phyloP scores from a whole-genome alignment of 2,888 invertebrate species.

The Caenorhabditis afra region DNA sequence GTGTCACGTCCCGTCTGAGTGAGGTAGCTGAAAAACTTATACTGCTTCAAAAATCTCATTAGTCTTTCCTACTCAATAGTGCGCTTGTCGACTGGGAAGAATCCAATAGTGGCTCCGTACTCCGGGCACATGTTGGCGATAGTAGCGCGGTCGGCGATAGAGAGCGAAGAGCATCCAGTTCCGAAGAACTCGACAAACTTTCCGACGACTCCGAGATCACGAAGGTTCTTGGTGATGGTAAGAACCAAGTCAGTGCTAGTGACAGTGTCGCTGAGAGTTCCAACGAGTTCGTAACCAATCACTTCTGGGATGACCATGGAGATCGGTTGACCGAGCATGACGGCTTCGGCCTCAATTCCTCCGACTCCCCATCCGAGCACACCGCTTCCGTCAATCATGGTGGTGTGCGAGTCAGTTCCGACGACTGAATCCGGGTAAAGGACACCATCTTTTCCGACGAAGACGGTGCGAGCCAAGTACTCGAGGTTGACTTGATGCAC shows the following conservation, averaged over 20 bases:
- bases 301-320: constrained; percentile 88
- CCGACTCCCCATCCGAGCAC: constrained; percentile 91
- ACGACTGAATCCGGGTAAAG: constrained; percentile 93
- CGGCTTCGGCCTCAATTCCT: constrained; percentile 98
- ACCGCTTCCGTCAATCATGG: constrained; percentile 91
- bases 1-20: constrained; percentile 75
- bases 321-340: constrained; percentile 97
- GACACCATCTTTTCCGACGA: constrained; percentile 81
- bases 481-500: constrained; percentile 96
- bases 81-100: constrained; percentile 78
- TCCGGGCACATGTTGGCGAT: constrained; percentile 99
- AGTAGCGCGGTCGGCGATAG: constrained; percentile 94
- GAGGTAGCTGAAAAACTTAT: constrained; percentile 65
- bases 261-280: constrained; percentile 88
- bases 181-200: constrained; percentile 99
- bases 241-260: constrained; percentile 97
- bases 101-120: constrained; percentile 90
- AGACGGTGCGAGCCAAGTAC: constrained; percentile 83
- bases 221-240: constrained; percentile 95
- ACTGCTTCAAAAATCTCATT: too few relatives aligned
- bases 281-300: constrained; percentile 92
- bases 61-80: constrained; percentile 69
- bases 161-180: constrained; percentile 90
- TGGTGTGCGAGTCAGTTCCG: constrained; percentile 98
- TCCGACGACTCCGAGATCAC: constrained; percentile 95